A percentile compares a stretch with the other conserved stretches of the same genome.
These are phyloP conservation scores for Meteorus colon DNA, from an alignment of 2,888 invertebrate genomes.

Conservation along the genomic window DNA sequence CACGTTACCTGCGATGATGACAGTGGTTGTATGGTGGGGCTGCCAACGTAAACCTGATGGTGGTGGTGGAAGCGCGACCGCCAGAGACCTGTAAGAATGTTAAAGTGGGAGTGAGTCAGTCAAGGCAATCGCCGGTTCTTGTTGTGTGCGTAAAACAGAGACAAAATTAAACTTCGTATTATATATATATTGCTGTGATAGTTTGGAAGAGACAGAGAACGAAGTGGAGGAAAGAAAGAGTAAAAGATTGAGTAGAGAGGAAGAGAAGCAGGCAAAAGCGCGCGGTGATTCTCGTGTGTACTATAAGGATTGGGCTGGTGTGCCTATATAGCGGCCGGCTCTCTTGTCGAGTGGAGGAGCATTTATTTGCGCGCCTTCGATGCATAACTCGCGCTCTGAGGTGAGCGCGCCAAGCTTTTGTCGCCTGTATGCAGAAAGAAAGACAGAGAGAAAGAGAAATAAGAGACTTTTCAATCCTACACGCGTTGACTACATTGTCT, in stretches of 20 bases:
- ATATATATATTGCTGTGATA: background rate
- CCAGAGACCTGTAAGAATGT: constrained; percentile 26
- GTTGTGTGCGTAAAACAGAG: constrained; percentile 21
- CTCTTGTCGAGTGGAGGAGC: constrained; percentile 29
- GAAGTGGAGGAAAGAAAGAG: constrained; percentile 3
- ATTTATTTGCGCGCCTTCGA: constrained; percentile 44
- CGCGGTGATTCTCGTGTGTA: constrained; percentile 1
- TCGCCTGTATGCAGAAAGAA: constrained; percentile 8
- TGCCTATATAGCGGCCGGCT: constrained; percentile 29
- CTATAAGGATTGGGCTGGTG: constrained; percentile 13
- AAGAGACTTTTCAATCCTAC: constrained; percentile 27
- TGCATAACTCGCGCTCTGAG: constrained; percentile 38
- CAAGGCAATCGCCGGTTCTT: constrained; percentile 28
- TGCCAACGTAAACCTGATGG: constrained; percentile 10
- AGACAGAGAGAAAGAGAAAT: background rate
- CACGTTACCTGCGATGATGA: constrained; percentile 54
- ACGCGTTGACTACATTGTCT: constrained; percentile 29
- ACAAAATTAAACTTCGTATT: constrained; percentile 28
- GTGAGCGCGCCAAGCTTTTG: constrained; percentile 27
- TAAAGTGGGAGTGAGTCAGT: constrained; percentile 21
- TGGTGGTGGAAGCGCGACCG: constrained; percentile 25
- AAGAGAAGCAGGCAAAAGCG: constrained; percentile 17
- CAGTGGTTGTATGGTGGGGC: constrained; percentile 33
- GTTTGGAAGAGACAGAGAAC: constrained; percentile 3
- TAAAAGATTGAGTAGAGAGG: constrained; percentile 18